Conservation (phyloP, 2,113 vertebrate genomes). For the rat (Rattus norvegicus) region DNA sequence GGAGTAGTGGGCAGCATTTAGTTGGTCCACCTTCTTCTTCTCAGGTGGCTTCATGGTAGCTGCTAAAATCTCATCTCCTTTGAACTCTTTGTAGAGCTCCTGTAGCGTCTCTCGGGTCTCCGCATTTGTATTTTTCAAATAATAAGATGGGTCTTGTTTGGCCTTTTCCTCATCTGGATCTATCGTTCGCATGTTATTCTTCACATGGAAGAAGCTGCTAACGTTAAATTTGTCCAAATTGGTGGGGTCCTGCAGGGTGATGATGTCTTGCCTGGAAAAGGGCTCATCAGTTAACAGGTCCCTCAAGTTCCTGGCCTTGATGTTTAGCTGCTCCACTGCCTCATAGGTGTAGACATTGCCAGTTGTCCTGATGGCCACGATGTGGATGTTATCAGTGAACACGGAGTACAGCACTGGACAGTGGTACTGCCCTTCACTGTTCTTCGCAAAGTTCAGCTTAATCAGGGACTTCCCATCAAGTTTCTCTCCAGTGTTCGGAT, state of each 20-base stretch:
- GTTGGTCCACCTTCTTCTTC: slow-evolving; percentile 95
- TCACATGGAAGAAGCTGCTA: slow-evolving; percentile 96
- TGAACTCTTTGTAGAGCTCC: slow-evolving; percentile 98
- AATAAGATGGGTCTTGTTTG: slow-evolving; percentile 93
- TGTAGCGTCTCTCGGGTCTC: slow-evolving; percentile 96
- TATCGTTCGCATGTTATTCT: slow-evolving; percentile 94
- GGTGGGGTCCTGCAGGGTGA: slow-evolving; percentile 97
- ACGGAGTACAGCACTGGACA: slow-evolving; percentile 96
- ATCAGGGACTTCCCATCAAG: slow-evolving; percentile 96
- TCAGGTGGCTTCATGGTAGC: slow-evolving; percentile 93
- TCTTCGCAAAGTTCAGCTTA: slow-evolving; percentile 95
- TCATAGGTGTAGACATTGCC: slow-evolving; percentile 97
- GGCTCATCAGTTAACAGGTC: slow-evolving; percentile 95
- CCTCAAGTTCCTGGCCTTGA: slow-evolving; percentile 96
- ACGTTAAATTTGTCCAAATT: slow-evolving; percentile 99
- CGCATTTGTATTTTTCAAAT: slow-evolving; percentile 94
- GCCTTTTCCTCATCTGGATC: slow-evolving; percentile 99
- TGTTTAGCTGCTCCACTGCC: slow-evolving; percentile 97
- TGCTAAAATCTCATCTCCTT: slow-evolving; percentile 94
- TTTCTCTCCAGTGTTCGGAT: slow-evolving; percentile 97
- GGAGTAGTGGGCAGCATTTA: slow-evolving; percentile 98
- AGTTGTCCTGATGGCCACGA: slow-evolving; percentile 94
- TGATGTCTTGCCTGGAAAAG: slow-evolving; percentile 94
- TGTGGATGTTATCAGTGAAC: slow-evolving; percentile 98
- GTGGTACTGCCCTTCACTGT: slow-evolving; percentile 97